Evolutionary conservation across 2,797 vertebrate genomes (phyloP).

Genomic region (Acanthornis magna): DNA sequence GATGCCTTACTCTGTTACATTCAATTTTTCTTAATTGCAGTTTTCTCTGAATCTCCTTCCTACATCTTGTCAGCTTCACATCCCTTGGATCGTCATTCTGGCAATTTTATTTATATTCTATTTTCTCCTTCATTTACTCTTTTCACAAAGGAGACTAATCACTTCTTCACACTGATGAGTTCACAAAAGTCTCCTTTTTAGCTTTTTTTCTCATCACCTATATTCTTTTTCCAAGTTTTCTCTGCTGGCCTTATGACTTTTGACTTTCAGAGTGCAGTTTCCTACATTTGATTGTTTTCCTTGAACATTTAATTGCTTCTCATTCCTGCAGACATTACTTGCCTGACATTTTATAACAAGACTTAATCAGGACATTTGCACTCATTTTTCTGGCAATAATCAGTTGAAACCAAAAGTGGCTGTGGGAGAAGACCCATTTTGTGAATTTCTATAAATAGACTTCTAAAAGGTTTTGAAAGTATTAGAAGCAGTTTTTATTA

Average conservation of each 20-base stretch:
- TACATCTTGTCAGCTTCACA: neutral
- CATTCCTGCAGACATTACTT: neutral
- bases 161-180: neutral
- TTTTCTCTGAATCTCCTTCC: neutral
- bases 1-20: neutral
- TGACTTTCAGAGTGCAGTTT: neutral
- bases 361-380: neutral
- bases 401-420: neutral
- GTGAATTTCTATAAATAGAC: neutral
- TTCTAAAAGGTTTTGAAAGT: neutral
- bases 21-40: neutral
- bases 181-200: neutral
- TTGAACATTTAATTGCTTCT: constrained; percentile 38
- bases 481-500: neutral
- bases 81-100: neutral
- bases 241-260: neutral
- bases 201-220: neutral
- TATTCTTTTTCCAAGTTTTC: neutral
- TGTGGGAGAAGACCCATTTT: neutral
- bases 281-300: neutral
- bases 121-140: neutral
- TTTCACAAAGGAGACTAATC: neutral
- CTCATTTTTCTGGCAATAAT: neutral
- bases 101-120: neutral
- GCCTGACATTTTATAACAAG: constrained; percentile 20